A percentile compares a stretch with the other conserved stretches of the same genome.
phyloP scores from a whole-genome alignment of 2,888 invertebrate species.

The Diaphora mendica region DNA sequence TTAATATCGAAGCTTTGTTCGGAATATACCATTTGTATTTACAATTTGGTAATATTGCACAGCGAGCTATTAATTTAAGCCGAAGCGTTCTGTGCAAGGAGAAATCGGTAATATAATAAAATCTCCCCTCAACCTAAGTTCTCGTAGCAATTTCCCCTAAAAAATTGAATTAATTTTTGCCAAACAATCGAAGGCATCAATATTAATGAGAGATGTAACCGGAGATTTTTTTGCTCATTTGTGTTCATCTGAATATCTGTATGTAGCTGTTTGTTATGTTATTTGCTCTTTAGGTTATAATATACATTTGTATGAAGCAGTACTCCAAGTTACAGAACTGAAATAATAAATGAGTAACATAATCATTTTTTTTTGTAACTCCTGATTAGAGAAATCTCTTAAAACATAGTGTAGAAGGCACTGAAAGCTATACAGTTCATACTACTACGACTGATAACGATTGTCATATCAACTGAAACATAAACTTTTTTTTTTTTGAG shows the following conservation, averaged over 20 bases:
- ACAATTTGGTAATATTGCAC: conserved; percentile 72
- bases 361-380: too few relatives aligned
- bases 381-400: too few relatives aligned
- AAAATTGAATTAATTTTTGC: conserved; percentile 79
- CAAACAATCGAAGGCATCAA: conserved; percentile 76
- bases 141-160: conserved; percentile 68
- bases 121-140: conserved; percentile 59
- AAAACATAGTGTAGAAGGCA: too few relatives aligned
- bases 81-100: conserved; percentile 65
- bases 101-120: conserved; percentile 83
- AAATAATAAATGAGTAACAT: too few relatives aligned
- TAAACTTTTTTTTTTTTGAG: too few relatives aligned
- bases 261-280: neutral
- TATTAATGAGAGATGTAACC: conserved; percentile 63
- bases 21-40: conserved; percentile 61
- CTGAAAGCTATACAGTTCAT: too few relatives aligned
- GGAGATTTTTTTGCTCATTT: conserved; percentile 59
- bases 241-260: conserved; percentile 29
- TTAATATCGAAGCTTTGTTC: conserved; percentile 51
- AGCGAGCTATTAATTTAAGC: conserved; percentile 73
- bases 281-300: neutral
- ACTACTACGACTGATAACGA: too few relatives aligned
- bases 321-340: neutral
- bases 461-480: too few relatives aligned
- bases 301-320: neutral